phyloP scores from a whole-genome alignment of 2,888 invertebrate genomes.

The Germaria angustata region DNA sequence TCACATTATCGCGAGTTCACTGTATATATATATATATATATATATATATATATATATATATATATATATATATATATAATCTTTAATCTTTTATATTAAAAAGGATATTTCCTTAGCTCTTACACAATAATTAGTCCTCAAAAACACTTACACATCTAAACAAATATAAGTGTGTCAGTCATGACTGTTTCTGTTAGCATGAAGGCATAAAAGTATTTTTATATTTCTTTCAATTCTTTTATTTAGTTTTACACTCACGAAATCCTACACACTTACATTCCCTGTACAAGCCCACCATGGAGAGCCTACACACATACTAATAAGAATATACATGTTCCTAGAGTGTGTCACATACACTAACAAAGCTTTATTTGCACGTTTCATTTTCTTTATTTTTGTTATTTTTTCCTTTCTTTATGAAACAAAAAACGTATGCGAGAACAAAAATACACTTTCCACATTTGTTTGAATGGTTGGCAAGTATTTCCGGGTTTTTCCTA shows the following conservation, averaged over 20 bases:
- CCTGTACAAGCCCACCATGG: neutral
- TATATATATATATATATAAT: too few species aligned
- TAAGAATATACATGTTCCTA: neutral
- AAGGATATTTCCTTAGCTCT: neutral
- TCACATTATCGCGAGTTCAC: too few species aligned
- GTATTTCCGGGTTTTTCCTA: constrained; percentile 59
- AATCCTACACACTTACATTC: neutral
- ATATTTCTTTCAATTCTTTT: constrained; percentile 15
- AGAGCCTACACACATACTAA: neutral
- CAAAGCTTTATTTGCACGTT: constrained; percentile 49
- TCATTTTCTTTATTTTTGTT: constrained; percentile 38
- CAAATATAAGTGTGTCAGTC: constrained; percentile 35
- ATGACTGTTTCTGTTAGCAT: constrained; percentile 42
- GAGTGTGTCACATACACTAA: neutral
- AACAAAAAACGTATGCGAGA: neutral
- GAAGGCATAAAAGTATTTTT: constrained; percentile 44
- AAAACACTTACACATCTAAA: neutral
- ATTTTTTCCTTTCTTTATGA: neutral
- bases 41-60: too few species aligned
- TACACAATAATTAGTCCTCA: too few species aligned
- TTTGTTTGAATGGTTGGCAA: constrained; percentile 57
- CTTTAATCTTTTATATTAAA: neutral
- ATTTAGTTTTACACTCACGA: constrained; percentile 28
- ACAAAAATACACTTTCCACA: constrained; percentile 32
- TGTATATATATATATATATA: too few species aligned